These are phyloP conservation scores for Sinocyclocheilus grahami DNA, from an alignment of 2,113 vertebrate species.

Conservation along the genomic window DNA sequence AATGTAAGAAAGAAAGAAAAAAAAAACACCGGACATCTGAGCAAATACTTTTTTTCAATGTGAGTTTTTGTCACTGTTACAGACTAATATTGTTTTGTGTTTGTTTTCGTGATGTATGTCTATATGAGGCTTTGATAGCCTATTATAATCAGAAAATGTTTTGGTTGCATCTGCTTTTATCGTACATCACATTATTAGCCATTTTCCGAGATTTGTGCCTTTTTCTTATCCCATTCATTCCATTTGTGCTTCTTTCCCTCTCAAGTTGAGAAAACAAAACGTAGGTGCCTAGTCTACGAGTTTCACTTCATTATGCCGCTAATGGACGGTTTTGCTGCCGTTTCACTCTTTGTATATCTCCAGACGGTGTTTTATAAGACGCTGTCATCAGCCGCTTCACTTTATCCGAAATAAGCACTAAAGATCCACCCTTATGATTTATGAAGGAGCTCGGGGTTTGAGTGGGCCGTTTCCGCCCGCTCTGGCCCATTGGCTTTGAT, in stretches of 20 bases:
- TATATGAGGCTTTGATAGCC: too few relatives aligned
- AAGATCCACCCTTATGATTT: conserved; percentile 29
- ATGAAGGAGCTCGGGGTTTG: conserved; percentile 8
- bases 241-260: neutral
- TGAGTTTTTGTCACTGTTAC: neutral
- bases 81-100: neutral
- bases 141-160: neutral
- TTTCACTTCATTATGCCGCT: conserved; percentile 26
- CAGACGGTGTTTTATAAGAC: neutral
- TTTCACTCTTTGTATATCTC: conserved; percentile 6
- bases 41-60: neutral
- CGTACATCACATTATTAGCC: neutral
- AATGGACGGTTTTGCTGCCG: neutral
- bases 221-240: neutral
- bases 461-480: conserved; percentile 5
- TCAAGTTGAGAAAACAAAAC: neutral
- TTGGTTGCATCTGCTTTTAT: neutral
- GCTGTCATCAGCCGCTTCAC: neutral
- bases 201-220: neutral
- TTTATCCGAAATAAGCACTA: neutral
- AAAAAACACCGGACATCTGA: neutral
- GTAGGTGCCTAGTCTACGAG: neutral
- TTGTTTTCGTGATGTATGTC: neutral
- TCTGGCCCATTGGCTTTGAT: conserved; percentile 37
- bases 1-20: neutral